Conservation (phyloP, 1,140 invertebrate genomes). For the Drosophila mayri region DNA sequence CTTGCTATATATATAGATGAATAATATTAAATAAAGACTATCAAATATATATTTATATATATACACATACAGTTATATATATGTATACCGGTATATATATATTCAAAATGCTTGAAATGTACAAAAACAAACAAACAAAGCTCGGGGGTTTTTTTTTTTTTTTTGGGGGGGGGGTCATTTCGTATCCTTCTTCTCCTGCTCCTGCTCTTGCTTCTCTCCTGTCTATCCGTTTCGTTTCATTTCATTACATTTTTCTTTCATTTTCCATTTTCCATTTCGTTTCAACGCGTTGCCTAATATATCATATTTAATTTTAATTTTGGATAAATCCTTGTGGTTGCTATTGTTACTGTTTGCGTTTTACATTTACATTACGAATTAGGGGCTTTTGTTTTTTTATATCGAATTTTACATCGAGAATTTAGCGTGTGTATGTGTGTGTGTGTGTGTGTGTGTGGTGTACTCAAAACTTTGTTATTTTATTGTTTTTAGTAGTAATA, state of each 20-base stretch:
- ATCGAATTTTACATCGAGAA: constrained; percentile 49
- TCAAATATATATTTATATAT: constrained; percentile 49
- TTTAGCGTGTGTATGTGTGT: constrained; percentile 23
- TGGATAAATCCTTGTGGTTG: constrained; percentile 27
- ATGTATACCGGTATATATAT: constrained; percentile 43
- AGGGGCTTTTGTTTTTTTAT: constrained; percentile 14
- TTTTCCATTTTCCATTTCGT: constrained; percentile 37
- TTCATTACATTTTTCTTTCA: background rate
- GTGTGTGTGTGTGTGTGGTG: background rate
- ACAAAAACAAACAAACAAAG: constrained; percentile 57
- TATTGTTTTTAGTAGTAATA: constrained; percentile 40
- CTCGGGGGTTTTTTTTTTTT: constrained; percentile 39
- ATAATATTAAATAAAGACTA: constrained; percentile 56
- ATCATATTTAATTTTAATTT: constrained; percentile 46
- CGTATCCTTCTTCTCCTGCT: background rate
- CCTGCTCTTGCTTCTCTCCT: constrained; percentile 21
- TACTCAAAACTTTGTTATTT: constrained; percentile 26
- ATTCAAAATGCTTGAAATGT: constrained; percentile 57
- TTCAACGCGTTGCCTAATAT: constrained; percentile 48
- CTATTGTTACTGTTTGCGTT: constrained; percentile 34
- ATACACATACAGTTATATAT: constrained; percentile 40
- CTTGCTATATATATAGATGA: constrained; percentile 23
- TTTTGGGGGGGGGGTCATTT: constrained; percentile 22
- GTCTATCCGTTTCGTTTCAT: constrained; percentile 16
- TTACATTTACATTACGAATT: constrained; percentile 49